Evolutionary conservation across 1,140 invertebrate genomes (phyloP), one percentile per base, ranked within the genome.

Genomic region (Lordiphosa stackelbergi): DNA sequence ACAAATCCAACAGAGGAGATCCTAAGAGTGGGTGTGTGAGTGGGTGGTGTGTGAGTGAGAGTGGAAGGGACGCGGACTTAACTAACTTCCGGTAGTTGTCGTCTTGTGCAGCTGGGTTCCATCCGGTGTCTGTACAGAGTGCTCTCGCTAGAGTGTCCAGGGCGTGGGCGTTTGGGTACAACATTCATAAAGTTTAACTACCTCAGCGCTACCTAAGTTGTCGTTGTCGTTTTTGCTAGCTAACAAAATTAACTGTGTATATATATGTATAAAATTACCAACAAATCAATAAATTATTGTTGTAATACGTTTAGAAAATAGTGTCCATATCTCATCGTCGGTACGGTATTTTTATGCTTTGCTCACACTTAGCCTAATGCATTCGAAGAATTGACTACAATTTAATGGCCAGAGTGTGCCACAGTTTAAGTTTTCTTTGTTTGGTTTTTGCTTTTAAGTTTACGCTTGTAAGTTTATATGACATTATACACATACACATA

Each of bases 231-330:
- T 75, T 45, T 83, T 65, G 77, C 77, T 79, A 79, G 75, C 75
- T 81, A 81, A 83, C 77, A 57, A 79, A 79, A 79, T 61, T 81
- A 81, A 81, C 75, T 66, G 74, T 75, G 63, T 81, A 81, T 73
- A 75, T 77, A 72, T 73, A 56, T 78, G 61, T 73, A 81, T 83
- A 83, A 81, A 81, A 81, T 75, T 61, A 70, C 63, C 75, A 81
- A 81, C 77, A 81, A 83, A 81, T 75, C 46, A 73, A 75, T 75
- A 81, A 81, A 81, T 81, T 81, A 81, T 81, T 81, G 75, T 81
- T 81, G 77, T 81, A 81, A 83, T 81, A 81, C 69, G 73, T 81
- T 83, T 75, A 81, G 75, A 81, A 81, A 81, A 81, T 81, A 81
- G 75, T 81, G 75, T 81, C 77, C 75, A 81, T 81, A 83, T 81